Evolutionary conservation across 1,140 invertebrate species (phyloP), one percentile per base, ranked within the genome.

Genomic region (Pectinophora gossypiella): DNA sequence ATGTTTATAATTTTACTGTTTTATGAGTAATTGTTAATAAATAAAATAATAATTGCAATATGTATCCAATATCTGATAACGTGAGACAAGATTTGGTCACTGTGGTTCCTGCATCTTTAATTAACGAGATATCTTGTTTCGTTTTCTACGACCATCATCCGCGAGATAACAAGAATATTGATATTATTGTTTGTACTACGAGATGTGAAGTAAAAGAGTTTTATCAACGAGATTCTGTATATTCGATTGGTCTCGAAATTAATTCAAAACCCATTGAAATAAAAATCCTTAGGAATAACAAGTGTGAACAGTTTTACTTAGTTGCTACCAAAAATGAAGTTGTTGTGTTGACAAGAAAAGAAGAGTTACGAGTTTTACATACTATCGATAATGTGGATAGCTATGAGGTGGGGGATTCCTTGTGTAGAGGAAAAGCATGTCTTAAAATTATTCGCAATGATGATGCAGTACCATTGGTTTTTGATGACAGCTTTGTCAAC

Each of bases 101-200:
- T 22, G 46, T 68, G 22, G 54, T 75, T 3, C 72, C 72, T n/a
- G 48, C 54, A 5, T 58, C 62, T 10, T 23, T 68, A 5, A 2
- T 62, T 1, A 56, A 59, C 18, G 58, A 63, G 15, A 50, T 68
- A 4, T 18, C 46, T 16, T 78, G 80, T 61, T 86, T 72, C 51
- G 64, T 61, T 5, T 72, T 80, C 19, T 78, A 83, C 43, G 83
- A 86, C 55, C 51, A 74, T 9, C 83, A 86, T 57, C 78, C 80
- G 12, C 54, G 48, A 46, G 74, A 73, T 43, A 4, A 50, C 2
- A 72, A 55, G 46, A 32, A 27, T 4, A 58, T 83, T 20, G 80
- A 86, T 54, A 45, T 86, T 19, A 68, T 56, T 19, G 35, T 83
- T 54, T 81, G 72, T 56, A 76, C 72, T 12, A 51, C 55, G 20